Evolutionary conservation across 2,113 vertebrate species (phyloP).

Genomic region (Rhadina sibilatrix): DNA sequence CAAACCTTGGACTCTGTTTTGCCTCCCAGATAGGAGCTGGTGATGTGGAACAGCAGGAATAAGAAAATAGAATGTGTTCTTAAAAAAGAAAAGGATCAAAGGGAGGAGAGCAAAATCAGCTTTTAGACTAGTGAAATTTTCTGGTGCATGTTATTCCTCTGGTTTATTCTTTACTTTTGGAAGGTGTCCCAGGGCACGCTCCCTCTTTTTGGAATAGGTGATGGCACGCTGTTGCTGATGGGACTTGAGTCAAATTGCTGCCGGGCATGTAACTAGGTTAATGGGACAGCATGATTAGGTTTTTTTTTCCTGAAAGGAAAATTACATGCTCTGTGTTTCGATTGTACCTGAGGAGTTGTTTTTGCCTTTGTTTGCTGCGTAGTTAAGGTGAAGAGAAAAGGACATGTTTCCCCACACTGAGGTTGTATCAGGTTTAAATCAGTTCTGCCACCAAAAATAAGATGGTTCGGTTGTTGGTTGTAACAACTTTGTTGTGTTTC

Average conservation of each 20-base stretch:
- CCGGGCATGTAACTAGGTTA: constrained; percentile 49
- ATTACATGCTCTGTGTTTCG: neutral
- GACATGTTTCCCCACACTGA: neutral
- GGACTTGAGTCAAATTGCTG: constrained; percentile 57
- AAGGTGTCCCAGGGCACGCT: neutral
- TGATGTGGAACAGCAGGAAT: neutral
- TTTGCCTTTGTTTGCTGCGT: neutral
- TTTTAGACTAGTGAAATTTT: constrained; percentile 10
- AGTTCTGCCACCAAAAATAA: neutral
- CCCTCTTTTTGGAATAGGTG: neutral
- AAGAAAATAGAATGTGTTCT: neutral
- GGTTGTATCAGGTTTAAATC: neutral
- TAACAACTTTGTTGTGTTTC: neutral
- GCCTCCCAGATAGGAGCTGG: neutral
- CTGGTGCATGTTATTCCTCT: neutral
- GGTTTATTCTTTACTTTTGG: neutral
- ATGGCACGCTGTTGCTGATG: constrained; percentile 20
- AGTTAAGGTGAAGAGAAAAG: neutral
- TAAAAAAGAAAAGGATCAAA: neutral
- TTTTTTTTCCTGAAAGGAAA: constrained; percentile 26
- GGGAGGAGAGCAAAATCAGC: neutral
- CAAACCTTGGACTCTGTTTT: neutral
- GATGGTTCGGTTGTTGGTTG: neutral
- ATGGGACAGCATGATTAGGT: neutral
- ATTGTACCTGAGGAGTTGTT: neutral